phyloP scores from a whole-genome alignment of 2,113 vertebrate genomes.

The Epinephelus moara region DNA sequence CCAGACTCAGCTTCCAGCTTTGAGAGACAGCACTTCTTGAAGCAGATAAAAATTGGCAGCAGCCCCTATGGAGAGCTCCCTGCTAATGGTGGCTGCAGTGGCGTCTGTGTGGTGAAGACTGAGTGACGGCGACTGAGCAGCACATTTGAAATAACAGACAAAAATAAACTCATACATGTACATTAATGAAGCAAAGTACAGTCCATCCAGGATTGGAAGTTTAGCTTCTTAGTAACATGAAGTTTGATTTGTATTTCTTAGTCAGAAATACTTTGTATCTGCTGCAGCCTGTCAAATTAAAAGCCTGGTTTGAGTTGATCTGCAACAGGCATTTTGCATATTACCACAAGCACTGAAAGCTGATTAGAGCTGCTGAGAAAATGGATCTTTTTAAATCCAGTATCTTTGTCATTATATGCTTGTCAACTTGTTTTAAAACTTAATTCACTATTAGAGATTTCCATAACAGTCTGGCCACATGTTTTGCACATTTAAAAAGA shows the following conservation, averaged over 20 bases:
- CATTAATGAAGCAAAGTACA: slow-evolving; percentile 36
- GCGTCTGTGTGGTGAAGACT: slow-evolving; percentile 40
- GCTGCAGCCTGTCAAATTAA: neutral
- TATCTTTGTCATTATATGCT: neutral
- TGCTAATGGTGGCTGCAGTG: slow-evolving; percentile 16
- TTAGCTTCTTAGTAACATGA: neutral
- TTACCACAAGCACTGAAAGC: neutral
- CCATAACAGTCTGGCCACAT: neutral
- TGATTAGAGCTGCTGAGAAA: neutral
- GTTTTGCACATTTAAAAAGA: neutral
- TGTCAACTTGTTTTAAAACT: neutral
- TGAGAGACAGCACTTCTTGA: slow-evolving; percentile 27
- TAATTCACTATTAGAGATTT: neutral
- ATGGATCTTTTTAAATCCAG: neutral
- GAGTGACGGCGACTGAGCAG: slow-evolving; percentile 4
- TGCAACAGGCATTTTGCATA: neutral
- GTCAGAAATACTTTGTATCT: too few species aligned
- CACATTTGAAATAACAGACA: slow-evolving; percentile 43
- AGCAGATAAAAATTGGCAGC: slow-evolving; percentile 40
- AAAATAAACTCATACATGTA: neutral
- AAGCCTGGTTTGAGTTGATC: neutral
- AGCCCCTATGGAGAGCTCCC: slow-evolving; percentile 1
- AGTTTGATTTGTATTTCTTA: neutral
- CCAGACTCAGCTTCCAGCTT: slow-evolving; percentile 17
- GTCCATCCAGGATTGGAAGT: neutral